Conservation (phyloP, 2,113 vertebrate species). For the Aptenodytes patagonicus region DNA sequence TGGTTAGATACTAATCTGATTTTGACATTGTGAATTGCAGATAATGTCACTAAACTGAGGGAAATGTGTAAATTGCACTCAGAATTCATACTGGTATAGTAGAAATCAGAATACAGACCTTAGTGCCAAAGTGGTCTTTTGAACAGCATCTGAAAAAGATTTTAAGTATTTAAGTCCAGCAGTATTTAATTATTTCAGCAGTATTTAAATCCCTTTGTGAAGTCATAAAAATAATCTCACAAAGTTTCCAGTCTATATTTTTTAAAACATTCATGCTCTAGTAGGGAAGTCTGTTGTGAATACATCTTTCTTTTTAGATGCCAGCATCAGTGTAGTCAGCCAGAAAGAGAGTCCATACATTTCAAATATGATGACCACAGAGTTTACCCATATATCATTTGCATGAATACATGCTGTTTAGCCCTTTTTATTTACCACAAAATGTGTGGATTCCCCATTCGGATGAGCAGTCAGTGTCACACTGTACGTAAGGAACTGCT, state of each 20-base stretch:
- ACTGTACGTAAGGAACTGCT: background rate
- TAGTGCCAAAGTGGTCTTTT: background rate
- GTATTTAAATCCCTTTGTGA: background rate
- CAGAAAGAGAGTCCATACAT: background rate
- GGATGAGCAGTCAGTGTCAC: background rate
- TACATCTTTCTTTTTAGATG: background rate
- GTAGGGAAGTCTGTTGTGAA: background rate
- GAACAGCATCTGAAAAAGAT: background rate
- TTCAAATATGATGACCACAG: background rate
- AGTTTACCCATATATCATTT: background rate
- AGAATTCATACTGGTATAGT: background rate
- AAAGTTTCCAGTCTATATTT: background rate
- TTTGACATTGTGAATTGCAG: background rate
- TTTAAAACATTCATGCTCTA: background rate
- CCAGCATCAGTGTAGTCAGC: background rate
- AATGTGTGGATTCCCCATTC: background rate
- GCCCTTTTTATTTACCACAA: background rate
- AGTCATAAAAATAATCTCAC: background rate
- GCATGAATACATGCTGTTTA: background rate
- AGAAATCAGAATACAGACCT: background rate
- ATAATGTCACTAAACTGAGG: background rate
- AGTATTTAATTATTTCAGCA: background rate
- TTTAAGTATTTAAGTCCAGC: background rate
- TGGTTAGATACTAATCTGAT: background rate
- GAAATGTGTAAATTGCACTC: background rate